Evolutionary conservation across 2,797 vertebrate species (phyloP).

Genomic region (Peromyscus nudipes): DNA sequence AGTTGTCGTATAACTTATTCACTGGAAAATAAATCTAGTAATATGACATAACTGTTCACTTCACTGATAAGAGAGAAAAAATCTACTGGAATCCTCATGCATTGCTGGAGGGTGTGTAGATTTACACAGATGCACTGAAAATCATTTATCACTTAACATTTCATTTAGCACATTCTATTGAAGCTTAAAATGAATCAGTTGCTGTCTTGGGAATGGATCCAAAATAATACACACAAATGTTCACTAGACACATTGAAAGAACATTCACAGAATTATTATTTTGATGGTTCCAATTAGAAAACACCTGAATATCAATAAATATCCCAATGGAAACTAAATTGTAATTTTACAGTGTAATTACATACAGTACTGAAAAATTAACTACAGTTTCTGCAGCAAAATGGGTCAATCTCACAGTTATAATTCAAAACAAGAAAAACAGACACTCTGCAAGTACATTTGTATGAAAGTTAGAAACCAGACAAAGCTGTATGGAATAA

Average conservation of each 20-base stretch:
- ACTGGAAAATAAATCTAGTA: background rate
- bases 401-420: background rate
- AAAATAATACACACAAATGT: background rate
- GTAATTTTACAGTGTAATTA: background rate
- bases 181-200: background rate
- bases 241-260: background rate
- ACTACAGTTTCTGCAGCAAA: background rate
- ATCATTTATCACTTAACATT: background rate
- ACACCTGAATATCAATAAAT: background rate
- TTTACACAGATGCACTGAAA: background rate
- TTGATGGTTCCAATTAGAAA: background rate
- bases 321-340: background rate
- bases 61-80: background rate
- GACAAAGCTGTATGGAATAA: background rate
- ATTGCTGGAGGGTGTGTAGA: background rate
- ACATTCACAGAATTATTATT: background rate
- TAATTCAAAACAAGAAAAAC: background rate
- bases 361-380: background rate
- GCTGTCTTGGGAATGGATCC: background rate
- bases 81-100: background rate
- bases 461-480: constrained; percentile 3
- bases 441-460: background rate
- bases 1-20: background rate
- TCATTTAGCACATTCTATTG: background rate
- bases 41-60: background rate